Conservation (phyloP, 2,797 vertebrate genomes). For the Cuniculus paca region DNA sequence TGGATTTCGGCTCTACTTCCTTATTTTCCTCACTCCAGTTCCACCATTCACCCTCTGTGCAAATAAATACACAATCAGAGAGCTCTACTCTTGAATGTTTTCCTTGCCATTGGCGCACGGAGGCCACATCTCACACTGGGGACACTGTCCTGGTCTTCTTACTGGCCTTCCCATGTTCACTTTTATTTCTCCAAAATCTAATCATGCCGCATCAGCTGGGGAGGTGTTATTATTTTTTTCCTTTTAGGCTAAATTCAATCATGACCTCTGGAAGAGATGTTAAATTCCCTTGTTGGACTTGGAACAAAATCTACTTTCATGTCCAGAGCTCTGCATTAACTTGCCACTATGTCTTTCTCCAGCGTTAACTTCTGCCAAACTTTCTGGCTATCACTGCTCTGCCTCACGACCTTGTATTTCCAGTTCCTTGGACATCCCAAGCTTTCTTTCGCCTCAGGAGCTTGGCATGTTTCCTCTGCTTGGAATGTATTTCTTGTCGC, state of each 20-base stretch:
- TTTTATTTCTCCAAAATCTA: neutral
- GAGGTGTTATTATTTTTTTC: neutral
- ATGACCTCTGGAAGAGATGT: neutral
- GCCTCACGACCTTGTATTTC: neutral
- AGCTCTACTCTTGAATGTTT: neutral
- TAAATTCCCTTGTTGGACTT: neutral
- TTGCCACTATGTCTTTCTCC: neutral
- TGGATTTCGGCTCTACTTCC: neutral
- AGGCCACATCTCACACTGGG: neutral
- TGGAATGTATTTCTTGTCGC: neutral
- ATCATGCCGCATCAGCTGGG: neutral
- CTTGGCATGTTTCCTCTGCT: neutral
- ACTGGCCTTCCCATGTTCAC: neutral
- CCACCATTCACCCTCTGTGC: neutral
- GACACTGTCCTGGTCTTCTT: neutral
- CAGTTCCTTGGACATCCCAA: neutral
- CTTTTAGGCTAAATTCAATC: conserved; percentile 48
- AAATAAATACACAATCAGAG: neutral
- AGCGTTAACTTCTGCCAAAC: neutral
- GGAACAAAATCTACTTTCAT: neutral
- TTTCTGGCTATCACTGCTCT: neutral
- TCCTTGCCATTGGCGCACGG: neutral
- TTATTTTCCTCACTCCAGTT: neutral
- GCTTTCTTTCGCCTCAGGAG: conserved; percentile 9
- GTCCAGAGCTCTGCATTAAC: neutral